Conservation (phyloP, 2,113 vertebrate genomes). For the Oriolus oriolus region DNA sequence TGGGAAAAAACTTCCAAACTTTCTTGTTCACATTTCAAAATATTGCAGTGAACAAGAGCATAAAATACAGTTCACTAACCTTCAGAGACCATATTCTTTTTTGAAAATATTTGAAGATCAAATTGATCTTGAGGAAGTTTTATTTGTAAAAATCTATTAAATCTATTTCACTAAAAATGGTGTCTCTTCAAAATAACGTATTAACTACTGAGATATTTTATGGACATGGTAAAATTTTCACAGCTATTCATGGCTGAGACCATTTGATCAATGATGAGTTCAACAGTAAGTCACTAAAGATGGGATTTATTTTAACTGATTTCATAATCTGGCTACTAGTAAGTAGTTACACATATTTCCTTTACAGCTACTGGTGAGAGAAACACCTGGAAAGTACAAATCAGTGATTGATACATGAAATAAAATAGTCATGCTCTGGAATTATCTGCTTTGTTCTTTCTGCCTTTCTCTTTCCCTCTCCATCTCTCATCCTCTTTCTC, state of each 20-base stretch:
- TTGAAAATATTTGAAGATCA: not conserved
- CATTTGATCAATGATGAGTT: not conserved
- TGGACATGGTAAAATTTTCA: not conserved
- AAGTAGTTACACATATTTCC: not conserved
- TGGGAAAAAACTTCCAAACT: not conserved
- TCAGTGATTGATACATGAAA: not conserved
- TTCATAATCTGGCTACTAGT: not conserved
- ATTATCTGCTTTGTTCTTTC: not conserved
- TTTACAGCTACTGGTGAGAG: not conserved
- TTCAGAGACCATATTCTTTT: not conserved
- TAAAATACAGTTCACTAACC: not conserved
- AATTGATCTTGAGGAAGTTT: not conserved
- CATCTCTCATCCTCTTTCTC: not conserved
- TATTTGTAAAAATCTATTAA: not conserved
- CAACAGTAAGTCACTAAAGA: not conserved
- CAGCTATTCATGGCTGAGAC: accelerated
- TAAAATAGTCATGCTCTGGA: not conserved
- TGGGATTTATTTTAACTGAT: not conserved
- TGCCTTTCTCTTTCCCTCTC: not conserved
- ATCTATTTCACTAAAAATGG: not conserved
- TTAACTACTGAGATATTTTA: not conserved
- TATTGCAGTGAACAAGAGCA: not conserved
- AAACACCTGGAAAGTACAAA: not conserved
- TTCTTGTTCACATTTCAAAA: not conserved
- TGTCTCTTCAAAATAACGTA: not conserved